A percentile compares a stretch with the other conserved stretches of the same genome.
Evolutionary conservation across 37 sponge, comb jelly and placozoan genomes (phyloP).

Genomic region (Spongia lamella): DNA sequence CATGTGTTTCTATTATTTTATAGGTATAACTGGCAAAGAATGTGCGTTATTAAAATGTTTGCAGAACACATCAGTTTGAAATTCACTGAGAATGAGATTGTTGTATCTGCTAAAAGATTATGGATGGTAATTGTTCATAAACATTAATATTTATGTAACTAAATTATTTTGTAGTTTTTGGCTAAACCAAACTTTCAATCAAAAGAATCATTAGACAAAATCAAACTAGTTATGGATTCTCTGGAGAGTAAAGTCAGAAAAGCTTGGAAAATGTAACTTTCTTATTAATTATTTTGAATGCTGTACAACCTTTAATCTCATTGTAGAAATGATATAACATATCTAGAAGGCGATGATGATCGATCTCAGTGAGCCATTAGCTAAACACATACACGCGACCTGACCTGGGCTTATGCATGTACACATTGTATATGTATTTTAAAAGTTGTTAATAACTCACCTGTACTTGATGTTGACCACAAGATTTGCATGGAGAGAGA

Average conservation of each 20-base stretch:
- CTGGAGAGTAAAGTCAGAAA: not conserved
- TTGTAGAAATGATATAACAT: slow-evolving; percentile 10
- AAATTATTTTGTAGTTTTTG: too few relatives aligned
- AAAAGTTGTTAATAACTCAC: too few relatives aligned
- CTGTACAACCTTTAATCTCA: slow-evolving; percentile 1
- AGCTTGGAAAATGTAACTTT: not conserved
- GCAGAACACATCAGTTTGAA: slow-evolving; percentile 53
- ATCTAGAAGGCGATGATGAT: slow-evolving; percentile 63
- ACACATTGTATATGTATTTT: too few relatives aligned
- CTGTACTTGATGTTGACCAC: too few relatives aligned
- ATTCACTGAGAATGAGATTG: slow-evolving; percentile 13
- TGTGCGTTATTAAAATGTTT: slow-evolving; percentile 52
- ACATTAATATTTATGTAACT: not conserved
- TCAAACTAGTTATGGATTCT: not conserved
- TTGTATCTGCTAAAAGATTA: slow-evolving; percentile 34
- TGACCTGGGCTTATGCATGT: too few relatives aligned
- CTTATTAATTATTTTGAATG: not conserved
- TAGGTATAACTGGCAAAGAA: slow-evolving; percentile 52
- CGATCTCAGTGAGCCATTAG: too few relatives aligned
- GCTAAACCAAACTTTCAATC: too few relatives aligned
- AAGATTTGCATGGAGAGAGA: too few relatives aligned
- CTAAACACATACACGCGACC: too few relatives aligned
- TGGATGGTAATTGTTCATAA: slow-evolving; percentile 26
- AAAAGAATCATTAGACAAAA: not conserved
- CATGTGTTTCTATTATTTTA: not conserved